Percentiles rank a stretch among this genome's conserved stretches.
Conservation (phyloP, 2,797 vertebrate species). For the Gymnoscopelus braueri region DNA sequence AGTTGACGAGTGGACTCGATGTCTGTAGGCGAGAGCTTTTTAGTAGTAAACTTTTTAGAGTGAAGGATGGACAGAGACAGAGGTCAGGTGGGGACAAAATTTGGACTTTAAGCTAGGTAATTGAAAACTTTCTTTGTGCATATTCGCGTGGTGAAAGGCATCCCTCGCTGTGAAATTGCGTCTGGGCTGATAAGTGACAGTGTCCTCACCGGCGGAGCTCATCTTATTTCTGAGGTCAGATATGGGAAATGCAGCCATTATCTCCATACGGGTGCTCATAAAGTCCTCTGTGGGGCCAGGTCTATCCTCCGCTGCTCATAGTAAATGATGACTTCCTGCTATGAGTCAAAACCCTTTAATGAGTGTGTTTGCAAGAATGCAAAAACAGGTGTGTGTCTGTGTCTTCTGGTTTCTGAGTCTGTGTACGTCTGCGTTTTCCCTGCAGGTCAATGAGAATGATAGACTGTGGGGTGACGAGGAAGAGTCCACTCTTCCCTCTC, state of each 20-base stretch:
- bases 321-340: background rate
- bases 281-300: background rate
- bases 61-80: background rate
- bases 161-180: conserved; percentile 23
- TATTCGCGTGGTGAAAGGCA: background rate
- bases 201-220: background rate
- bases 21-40: background rate
- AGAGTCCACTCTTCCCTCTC: conserved; percentile 83
- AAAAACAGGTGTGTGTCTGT: background rate
- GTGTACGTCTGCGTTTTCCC: conserved; percentile 8
- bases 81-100: conserved; percentile 7
- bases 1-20: background rate
- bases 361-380: background rate
- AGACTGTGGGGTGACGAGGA: conserved; percentile 79
- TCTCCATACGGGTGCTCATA: background rate
- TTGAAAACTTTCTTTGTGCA: conserved; percentile 21
- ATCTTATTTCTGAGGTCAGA: conserved; percentile 16
- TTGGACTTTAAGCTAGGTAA: conserved; percentile 3
- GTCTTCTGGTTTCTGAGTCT: background rate
- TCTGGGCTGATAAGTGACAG: conserved; percentile 25
- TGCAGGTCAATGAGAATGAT: conserved; percentile 78
- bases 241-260: conserved; percentile 2
- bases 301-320: background rate
- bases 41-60: background rate
- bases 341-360: background rate